Evolutionary conservation across 2,113 vertebrate genomes (phyloP).

Genomic region (Daubentonia madagascariensis): DNA sequence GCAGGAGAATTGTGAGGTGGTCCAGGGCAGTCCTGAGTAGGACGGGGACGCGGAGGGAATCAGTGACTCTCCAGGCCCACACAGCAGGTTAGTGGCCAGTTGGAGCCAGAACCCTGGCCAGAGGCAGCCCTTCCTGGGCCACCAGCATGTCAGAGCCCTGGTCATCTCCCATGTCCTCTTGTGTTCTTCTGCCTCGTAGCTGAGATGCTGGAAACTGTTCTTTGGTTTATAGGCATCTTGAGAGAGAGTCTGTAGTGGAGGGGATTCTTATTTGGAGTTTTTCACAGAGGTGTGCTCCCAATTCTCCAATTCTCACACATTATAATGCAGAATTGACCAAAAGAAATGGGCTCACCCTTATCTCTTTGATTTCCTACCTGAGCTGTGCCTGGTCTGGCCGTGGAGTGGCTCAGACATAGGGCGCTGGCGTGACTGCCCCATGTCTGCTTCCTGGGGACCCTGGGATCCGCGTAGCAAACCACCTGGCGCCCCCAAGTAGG

Average conservation of each 20-base stretch:
- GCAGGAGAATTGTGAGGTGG: neutral
- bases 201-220: neutral
- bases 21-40: neutral
- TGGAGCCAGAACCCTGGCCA: neutral
- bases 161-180: accelerated
- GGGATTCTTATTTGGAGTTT: neutral
- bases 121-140: neutral
- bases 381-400: neutral
- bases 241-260: neutral
- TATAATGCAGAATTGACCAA: neutral
- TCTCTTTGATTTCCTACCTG: neutral
- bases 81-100: accelerated
- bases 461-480: neutral
- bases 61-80: neutral
- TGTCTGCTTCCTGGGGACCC: neutral
- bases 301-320: neutral
- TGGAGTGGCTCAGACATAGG: neutral
- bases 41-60: neutral
- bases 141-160: accelerated
- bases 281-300: neutral
- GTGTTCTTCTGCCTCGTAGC: neutral
- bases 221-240: neutral
- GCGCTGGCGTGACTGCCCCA: neutral
- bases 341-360: neutral
- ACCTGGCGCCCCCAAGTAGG: too few relatives aligned